phyloP scores from a whole-genome alignment of 2,797 vertebrate genomes.

The Thamnophis elegans region DNA sequence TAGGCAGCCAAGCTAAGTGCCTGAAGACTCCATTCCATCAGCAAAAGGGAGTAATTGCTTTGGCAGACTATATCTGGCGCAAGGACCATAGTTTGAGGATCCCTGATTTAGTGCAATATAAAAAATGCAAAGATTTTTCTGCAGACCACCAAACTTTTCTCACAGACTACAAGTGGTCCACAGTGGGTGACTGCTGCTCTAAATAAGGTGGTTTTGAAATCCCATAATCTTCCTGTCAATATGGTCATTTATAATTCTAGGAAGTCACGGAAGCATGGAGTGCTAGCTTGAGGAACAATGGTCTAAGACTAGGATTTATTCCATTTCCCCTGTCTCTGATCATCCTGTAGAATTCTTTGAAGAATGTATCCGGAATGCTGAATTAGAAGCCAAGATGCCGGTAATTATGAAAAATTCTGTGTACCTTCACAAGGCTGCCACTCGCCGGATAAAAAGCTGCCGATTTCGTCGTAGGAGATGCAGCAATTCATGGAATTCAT shows the following conservation, averaged over 20 bases:
- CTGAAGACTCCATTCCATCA: too few relatives aligned
- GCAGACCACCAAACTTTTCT: too few relatives aligned
- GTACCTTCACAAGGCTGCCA: conserved; percentile 93
- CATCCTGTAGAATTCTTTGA: conserved; percentile 87
- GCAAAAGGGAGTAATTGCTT: too few relatives aligned
- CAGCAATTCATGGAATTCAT: conserved; percentile 78
- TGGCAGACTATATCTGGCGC: too few relatives aligned
- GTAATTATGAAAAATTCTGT: conserved; percentile 98
- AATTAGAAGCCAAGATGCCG: conserved; percentile 94
- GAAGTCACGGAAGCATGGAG: not conserved
- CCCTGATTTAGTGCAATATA: too few relatives aligned
- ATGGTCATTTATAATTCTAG: not conserved
- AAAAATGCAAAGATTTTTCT: too few relatives aligned
- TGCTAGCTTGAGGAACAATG: not conserved
- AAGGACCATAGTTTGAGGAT: too few relatives aligned
- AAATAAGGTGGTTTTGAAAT: not conserved
- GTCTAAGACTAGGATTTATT: not conserved
- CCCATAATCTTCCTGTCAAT: not conserved
- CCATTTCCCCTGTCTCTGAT: not conserved
- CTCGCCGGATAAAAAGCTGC: conserved; percentile 95
- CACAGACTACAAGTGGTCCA: too few relatives aligned
- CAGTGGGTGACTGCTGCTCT: not conserved
- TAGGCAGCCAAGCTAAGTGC: too few relatives aligned
- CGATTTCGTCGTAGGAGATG: conserved; percentile 85
- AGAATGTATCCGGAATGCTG: conserved; percentile 92